These are phyloP conservation scores for Penaeus monodon DNA, from an alignment of 2,888 invertebrate species.

Conservation along the genomic window DNA sequence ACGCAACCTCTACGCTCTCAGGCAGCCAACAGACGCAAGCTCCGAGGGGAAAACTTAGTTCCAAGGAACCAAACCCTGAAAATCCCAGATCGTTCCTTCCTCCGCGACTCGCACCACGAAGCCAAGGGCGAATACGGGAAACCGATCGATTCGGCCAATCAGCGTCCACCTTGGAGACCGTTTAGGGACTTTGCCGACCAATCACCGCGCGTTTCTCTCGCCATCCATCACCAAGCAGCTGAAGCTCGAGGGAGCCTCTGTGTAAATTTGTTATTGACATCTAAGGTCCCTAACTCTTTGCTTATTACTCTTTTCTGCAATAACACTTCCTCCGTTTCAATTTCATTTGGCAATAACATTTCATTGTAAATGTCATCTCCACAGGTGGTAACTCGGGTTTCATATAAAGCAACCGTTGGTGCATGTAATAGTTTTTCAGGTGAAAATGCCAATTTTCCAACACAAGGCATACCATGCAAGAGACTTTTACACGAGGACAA, in stretches of 20 bases:
- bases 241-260: background rate
- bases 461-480: too few species aligned
- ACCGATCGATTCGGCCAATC: constrained; percentile 55
- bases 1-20: background rate
- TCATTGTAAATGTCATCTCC: too few species aligned
- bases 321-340: too few species aligned
- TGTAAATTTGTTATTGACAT: constrained; percentile 31
- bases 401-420: too few species aligned
- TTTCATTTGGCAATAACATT: too few species aligned
- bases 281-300: too few species aligned
- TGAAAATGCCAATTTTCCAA: too few species aligned
- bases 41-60: background rate
- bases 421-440: too few species aligned
- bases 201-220: constrained; percentile 12
- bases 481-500: too few species aligned
- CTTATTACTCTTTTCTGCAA: too few species aligned
- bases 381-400: too few species aligned
- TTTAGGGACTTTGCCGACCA: constrained; percentile 17
- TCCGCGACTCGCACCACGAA: background rate
- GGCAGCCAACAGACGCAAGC: background rate
- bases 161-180: background rate
- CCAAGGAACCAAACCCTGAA: background rate
- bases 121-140: constrained; percentile 8
- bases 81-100: background rate
- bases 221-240: too few species aligned